A percentile compares a stretch with the other conserved stretches of the same genome.
These are phyloP conservation scores for Condylura cristata DNA, from an alignment of 2,113 vertebrate genomes.

Conservation along the genomic window DNA sequence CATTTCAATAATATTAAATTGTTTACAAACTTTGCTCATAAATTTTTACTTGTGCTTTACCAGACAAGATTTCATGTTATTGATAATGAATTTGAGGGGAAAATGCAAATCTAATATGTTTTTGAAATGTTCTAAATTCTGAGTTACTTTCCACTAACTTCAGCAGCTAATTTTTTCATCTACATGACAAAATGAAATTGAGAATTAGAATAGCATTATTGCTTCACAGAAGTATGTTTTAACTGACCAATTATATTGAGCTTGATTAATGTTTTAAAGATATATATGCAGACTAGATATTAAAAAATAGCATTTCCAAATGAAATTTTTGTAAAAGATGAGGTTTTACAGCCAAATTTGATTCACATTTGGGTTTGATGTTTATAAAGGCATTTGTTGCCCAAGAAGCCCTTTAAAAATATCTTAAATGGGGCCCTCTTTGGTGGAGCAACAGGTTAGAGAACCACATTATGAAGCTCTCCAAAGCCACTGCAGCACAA, in stretches of 20 bases:
- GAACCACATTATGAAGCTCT: no score
- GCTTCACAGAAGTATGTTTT: not conserved
- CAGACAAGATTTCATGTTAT: slow-evolving; percentile 41
- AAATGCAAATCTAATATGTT: not conserved
- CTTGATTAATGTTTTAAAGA: not conserved
- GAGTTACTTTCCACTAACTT: not conserved
- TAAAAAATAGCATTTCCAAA: not conserved
- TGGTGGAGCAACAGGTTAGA: no score
- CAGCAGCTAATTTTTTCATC: not conserved
- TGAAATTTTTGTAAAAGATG: not conserved
- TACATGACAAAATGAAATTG: not conserved
- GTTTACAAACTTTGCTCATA: slow-evolving; percentile 59
- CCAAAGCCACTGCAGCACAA: no score
- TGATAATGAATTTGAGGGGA: slow-evolving; percentile 20
- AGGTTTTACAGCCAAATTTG: not conserved
- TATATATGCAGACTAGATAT: not conserved
- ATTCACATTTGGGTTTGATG: not conserved
- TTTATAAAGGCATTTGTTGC: not conserved
- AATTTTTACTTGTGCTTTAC: slow-evolving; percentile 20
- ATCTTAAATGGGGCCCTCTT: not conserved
- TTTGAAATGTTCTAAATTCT: not conserved
- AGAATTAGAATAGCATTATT: not conserved
- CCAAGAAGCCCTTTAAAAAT: not conserved
- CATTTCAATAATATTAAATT: slow-evolving; percentile 54
- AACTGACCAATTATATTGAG: not conserved